Conservation (phyloP, 1,140 invertebrate genomes). For the Orius laevigatus region DNA sequence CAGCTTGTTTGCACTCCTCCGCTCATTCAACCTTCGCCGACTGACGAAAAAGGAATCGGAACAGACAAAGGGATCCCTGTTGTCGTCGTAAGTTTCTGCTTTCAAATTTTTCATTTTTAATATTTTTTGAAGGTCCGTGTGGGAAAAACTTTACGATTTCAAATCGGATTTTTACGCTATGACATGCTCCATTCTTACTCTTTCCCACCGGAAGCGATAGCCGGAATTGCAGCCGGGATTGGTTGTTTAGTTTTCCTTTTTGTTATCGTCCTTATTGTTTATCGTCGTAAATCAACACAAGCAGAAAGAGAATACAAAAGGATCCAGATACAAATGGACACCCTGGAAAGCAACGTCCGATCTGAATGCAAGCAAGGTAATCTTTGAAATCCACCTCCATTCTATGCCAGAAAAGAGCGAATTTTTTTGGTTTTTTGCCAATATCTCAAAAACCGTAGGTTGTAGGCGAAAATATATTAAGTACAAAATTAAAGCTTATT, state of each 20-base stretch:
- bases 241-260: constrained; percentile 69
- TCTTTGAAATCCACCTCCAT: too few species aligned
- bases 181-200: constrained; percentile 61
- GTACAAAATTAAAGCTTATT: too few species aligned
- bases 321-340: constrained; percentile 98
- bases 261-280: constrained; percentile 71
- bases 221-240: constrained; percentile 66
- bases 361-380: constrained; percentile 91
- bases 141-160: constrained; percentile 68
- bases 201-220: constrained; percentile 73
- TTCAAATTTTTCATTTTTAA: neutral
- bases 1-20: constrained; percentile 85
- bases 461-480: too few species aligned
- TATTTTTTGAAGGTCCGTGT: constrained; percentile 35
- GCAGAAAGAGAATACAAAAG: constrained; percentile 91
- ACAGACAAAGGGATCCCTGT: constrained; percentile 61
- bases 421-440: too few species aligned
- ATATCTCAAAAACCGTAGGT: too few species aligned
- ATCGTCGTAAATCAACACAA: constrained; percentile 81
- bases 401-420: too few species aligned
- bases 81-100: constrained; percentile 49
- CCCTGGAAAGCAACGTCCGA: constrained; percentile 92
- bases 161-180: constrained; percentile 76
- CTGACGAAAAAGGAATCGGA: constrained; percentile 68
- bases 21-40: constrained; percentile 63